phyloP scores from a whole-genome alignment of 2,888 invertebrate species.

The Antheraea assamensis region DNA sequence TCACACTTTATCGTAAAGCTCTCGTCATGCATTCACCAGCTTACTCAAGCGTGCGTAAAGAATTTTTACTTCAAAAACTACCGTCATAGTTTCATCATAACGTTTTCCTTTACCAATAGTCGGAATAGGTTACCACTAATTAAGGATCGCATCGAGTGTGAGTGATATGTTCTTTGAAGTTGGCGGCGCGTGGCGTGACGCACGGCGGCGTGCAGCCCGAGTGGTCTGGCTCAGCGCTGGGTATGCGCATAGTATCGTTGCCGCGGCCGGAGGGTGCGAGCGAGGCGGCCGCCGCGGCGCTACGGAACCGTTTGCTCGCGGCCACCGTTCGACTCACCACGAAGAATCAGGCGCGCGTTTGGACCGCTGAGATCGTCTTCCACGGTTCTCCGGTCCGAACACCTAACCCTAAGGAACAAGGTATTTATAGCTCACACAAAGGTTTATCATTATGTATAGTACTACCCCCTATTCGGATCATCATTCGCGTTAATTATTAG shows the following conservation, averaged over 20 bases:
- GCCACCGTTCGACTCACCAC: slow-evolving; percentile 91
- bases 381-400: slow-evolving; percentile 91
- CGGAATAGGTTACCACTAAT: neutral
- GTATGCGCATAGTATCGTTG: slow-evolving; percentile 89
- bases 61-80: too few relatives aligned
- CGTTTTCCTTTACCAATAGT: too few relatives aligned
- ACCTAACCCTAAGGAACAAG: slow-evolving; percentile 92
- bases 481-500: too few relatives aligned
- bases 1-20: too few relatives aligned
- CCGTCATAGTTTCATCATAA: too few relatives aligned
- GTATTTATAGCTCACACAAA: slow-evolving; percentile 47
- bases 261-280: slow-evolving; percentile 84
- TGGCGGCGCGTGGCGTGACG: slow-evolving; percentile 90
- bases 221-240: slow-evolving; percentile 93
- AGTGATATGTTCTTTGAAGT: slow-evolving; percentile 56
- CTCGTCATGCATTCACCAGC: too few relatives aligned
- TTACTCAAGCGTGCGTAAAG: too few relatives aligned
- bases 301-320: slow-evolving; percentile 90
- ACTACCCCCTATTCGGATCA: too few relatives aligned
- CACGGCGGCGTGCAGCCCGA: slow-evolving; percentile 97
- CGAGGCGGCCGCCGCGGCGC: slow-evolving; percentile 84
- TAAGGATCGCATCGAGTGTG: neutral
- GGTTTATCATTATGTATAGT: too few relatives aligned
- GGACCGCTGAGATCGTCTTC: slow-evolving; percentile 96
- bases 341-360: slow-evolving; percentile 89